These are phyloP conservation scores for Ornithoptera alexandrae DNA, from an alignment of 2,888 invertebrate genomes.

Conservation along the genomic window DNA sequence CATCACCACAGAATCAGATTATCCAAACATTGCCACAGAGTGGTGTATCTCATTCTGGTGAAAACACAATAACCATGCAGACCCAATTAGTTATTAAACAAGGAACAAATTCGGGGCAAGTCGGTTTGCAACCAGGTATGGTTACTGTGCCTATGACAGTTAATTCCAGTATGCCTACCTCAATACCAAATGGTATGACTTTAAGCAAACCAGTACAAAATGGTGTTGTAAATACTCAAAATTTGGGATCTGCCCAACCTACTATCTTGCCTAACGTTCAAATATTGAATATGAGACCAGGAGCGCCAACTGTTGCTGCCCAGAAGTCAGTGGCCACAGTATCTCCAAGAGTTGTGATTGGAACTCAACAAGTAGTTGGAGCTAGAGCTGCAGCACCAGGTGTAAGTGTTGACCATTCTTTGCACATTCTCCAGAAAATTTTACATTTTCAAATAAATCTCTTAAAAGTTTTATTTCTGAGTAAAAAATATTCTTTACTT, in stretches of 20 bases:
- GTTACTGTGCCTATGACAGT: constrained; percentile 83
- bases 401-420: constrained; percentile 69
- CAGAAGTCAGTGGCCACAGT: constrained; percentile 89
- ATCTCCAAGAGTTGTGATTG: constrained; percentile 90
- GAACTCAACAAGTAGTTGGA: constrained; percentile 89
- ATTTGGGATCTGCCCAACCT: constrained; percentile 82
- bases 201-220: constrained; percentile 81
- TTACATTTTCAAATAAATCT: background rate
- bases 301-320: constrained; percentile 82
- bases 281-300: constrained; percentile 91
- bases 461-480: background rate
- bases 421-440: background rate
- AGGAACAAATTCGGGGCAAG: constrained; percentile 57
- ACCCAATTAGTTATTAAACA: constrained; percentile 74
- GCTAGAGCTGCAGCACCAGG: constrained; percentile 89
- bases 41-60: constrained; percentile 50
- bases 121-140: constrained; percentile 76
- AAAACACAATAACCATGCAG: constrained; percentile 64
- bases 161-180: constrained; percentile 78
- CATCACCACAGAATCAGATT: constrained; percentile 71
- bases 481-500: constrained; percentile 20
- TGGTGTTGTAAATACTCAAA: constrained; percentile 79
- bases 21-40: constrained; percentile 77
- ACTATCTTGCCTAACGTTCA: constrained; percentile 87
- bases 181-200: constrained; percentile 83